Percentiles rank a stretch among this genome's conserved stretches.
Conservation (phyloP, 35 echinoderm and acorn worm genomes). For the Patiria miniata region DNA sequence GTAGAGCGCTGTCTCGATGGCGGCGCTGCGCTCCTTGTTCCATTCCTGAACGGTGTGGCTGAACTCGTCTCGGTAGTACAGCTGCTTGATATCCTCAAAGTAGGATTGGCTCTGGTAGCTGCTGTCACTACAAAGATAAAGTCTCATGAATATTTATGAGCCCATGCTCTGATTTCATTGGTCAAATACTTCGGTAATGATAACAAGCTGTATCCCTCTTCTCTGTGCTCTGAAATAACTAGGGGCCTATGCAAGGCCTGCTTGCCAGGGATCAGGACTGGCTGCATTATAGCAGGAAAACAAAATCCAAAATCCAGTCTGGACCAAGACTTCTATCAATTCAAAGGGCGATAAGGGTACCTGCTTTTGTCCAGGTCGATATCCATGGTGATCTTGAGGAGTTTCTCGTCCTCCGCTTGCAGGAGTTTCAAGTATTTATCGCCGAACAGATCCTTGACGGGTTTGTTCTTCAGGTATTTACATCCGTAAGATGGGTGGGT, state of each 20-base stretch:
- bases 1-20: conserved; percentile 79
- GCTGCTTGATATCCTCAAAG: conserved; percentile 95
- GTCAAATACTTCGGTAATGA: too few species aligned
- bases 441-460: conserved; percentile 80
- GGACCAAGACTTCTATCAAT: too few species aligned
- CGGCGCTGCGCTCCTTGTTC: conserved; percentile 76
- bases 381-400: conserved; percentile 69
- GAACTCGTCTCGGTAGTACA: conserved; percentile 97
- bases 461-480: conserved; percentile 97
- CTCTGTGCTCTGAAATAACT: too few species aligned
- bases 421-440: conserved; percentile 87
- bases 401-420: conserved; percentile 77
- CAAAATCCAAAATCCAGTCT: too few species aligned
- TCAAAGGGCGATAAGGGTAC: background rate
- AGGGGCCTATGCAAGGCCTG: too few species aligned
- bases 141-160: background rate
- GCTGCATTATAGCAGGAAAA: too few species aligned
- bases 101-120: conserved; percentile 60
- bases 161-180: too few species aligned
- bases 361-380: conserved; percentile 57
- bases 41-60: conserved; percentile 86
- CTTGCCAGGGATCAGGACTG: too few species aligned
- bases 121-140: conserved; percentile 32
- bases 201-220: too few species aligned
- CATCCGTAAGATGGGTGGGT: conserved; percentile 76